Conservation (phyloP, 1,140 invertebrate species). For the Notospermus geniculatus region DNA sequence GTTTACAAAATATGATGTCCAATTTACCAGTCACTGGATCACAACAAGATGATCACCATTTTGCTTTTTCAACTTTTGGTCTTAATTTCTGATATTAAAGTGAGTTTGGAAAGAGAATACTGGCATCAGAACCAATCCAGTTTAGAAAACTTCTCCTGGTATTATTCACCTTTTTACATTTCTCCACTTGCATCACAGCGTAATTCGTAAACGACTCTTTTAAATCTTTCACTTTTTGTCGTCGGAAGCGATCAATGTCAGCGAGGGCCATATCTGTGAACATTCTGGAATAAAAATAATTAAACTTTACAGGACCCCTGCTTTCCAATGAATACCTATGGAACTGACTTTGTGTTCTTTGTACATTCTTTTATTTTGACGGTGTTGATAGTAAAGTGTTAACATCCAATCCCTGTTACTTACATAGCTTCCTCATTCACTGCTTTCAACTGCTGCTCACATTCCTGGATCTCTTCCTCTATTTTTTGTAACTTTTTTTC, state of each 20-base stretch:
- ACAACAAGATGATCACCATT: no score
- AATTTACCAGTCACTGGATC: no score
- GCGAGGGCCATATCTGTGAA: constrained; percentile 70
- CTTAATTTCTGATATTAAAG: constrained; percentile 5
- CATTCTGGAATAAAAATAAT: constrained; percentile 64
- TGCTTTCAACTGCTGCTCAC: constrained; percentile 63
- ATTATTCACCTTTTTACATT: constrained; percentile 70
- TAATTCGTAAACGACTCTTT: constrained; percentile 74
- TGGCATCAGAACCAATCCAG: no score
- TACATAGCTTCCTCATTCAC: constrained; percentile 66
- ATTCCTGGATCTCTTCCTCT: constrained; percentile 70
- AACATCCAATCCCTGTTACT: constrained; percentile 29
- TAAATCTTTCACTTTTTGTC: constrained; percentile 73
- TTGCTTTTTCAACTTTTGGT: not conserved
- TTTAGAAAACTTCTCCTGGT: no score
- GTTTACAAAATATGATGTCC: no score
- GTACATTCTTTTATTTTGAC: not conserved
- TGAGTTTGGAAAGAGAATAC: no score
- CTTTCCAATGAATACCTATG: not conserved
- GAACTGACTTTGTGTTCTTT: not conserved
- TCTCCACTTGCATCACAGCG: constrained; percentile 75
- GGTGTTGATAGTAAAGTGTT: not conserved
- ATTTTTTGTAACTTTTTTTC: constrained; percentile 70
- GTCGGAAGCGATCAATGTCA: constrained; percentile 76
- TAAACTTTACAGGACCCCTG: no score